phyloP scores from a whole-genome alignment of 1,140 invertebrate species.

The Meloidogyne hapla region DNA sequence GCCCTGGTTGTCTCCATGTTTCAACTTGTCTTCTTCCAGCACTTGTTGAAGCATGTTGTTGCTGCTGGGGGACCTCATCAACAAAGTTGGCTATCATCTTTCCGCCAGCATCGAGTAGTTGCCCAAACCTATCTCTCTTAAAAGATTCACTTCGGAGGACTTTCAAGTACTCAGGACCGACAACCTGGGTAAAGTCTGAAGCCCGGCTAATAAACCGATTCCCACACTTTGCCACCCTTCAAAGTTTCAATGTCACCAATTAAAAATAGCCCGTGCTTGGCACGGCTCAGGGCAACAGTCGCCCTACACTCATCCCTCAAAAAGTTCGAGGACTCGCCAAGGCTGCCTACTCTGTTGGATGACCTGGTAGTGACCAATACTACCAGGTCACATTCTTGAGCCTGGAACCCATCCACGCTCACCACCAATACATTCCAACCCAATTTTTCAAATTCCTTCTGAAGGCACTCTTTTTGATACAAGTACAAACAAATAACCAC shows the following conservation, averaged over 20 bases:
- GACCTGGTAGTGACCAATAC: not conserved
- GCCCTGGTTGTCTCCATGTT: not conserved
- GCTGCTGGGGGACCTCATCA: not conserved
- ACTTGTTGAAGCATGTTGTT: not conserved
- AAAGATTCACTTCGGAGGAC: not conserved
- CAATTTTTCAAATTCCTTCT: not conserved
- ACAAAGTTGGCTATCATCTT: not conserved
- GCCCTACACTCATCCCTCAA: not conserved
- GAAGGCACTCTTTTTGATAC: not conserved
- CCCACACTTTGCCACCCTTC: not conserved
- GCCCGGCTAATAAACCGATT: not conserved
- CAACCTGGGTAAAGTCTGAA: not conserved
- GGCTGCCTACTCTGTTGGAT: not conserved
- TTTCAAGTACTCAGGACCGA: not conserved
- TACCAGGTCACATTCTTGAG: not conserved
- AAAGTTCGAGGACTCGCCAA: not conserved
- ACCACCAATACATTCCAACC: not conserved
- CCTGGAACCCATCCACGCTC: not conserved
- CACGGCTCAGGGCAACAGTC: not conserved
- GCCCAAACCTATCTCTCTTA: not conserved
- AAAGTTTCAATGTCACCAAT: not conserved
- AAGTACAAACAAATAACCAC: conserved; percentile 1
- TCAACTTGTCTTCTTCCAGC: not conserved
- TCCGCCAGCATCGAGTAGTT: not conserved
- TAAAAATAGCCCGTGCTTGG: not conserved